Evolutionary conservation across 2,113 vertebrate species (phyloP).

Genomic region (Cochlearius cochlearius): DNA sequence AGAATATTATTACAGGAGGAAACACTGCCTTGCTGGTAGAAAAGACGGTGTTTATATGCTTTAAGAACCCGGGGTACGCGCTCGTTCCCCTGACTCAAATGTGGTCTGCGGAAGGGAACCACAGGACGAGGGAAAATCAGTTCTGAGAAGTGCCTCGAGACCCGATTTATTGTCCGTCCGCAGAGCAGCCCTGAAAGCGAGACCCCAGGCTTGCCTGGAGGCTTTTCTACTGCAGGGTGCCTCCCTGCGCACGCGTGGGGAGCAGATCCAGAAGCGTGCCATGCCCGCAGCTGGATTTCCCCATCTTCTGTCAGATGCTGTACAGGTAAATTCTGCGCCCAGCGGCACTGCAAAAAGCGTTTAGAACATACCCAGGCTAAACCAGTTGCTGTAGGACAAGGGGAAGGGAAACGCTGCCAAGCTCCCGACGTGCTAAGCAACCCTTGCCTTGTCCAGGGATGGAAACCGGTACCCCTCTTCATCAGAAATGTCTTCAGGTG

Average conservation of each 20-base stretch:
- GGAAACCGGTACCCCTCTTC: not conserved
- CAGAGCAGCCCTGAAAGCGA: not conserved
- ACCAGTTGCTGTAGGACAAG: not conserved
- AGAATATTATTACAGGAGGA: not conserved
- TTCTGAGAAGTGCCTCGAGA: not conserved
- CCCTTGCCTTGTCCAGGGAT: not conserved
- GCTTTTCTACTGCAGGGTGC: not conserved
- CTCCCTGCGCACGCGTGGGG: not conserved
- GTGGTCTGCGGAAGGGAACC: not conserved
- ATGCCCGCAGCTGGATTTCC: not conserved
- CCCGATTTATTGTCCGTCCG: not conserved
- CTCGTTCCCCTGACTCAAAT: not conserved
- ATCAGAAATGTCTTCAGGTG: not conserved
- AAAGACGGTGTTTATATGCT: not conserved
- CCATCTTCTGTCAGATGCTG: not conserved
- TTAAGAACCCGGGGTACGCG: fast-evolving
- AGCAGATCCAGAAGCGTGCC: not conserved
- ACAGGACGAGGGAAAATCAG: not conserved
- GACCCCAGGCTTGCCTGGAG: not conserved
- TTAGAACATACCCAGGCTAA: fast-evolving
- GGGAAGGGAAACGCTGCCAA: not conserved
- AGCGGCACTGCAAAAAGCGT: not conserved
- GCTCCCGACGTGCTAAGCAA: not conserved
- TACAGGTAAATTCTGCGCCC: not conserved
- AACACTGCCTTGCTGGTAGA: not conserved